Percentiles rank a stretch among this genome's conserved stretches.
phyloP scores from a whole-genome alignment of 2,797 vertebrate genomes.

The Spea hammondii region DNA sequence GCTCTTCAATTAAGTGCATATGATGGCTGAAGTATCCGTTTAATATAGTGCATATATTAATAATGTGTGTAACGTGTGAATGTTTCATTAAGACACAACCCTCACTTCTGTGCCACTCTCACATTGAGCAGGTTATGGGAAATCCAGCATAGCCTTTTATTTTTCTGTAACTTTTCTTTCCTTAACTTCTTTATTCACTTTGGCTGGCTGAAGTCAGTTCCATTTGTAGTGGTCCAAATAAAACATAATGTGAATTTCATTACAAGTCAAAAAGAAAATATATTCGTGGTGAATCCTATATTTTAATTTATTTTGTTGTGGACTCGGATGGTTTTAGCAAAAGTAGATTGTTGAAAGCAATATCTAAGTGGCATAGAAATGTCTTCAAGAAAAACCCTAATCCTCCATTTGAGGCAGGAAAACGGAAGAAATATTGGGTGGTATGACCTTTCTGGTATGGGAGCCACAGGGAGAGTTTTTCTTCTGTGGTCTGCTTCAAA shows the following conservation, averaged over 20 bases:
- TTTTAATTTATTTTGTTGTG: constrained; percentile 62
- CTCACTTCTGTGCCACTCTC: too few species aligned
- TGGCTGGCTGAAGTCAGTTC: constrained; percentile 57
- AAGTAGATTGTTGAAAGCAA: constrained; percentile 59
- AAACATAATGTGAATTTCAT: constrained; percentile 77
- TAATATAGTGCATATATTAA: too few species aligned
- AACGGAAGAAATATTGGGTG: constrained; percentile 54
- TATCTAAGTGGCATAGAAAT: constrained; percentile 59
- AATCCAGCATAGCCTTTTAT: too few species aligned
- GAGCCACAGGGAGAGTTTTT: constrained; percentile 54
- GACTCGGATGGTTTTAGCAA: constrained; percentile 65
- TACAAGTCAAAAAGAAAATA: constrained; percentile 72
- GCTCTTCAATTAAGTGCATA: too few species aligned
- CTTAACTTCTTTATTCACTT: constrained; percentile 62
- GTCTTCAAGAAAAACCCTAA: constrained; percentile 43
- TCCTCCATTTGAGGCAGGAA: constrained; percentile 49
- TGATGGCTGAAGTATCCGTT: too few species aligned
- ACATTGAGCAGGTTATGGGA: too few species aligned
- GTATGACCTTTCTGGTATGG: constrained; percentile 55
- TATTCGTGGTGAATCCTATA: constrained; percentile 68
- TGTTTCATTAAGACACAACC: too few species aligned
- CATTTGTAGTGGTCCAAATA: constrained; percentile 68
- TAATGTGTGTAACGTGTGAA: too few species aligned
- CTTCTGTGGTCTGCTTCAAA: constrained; percentile 60
- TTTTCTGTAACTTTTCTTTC: too few species aligned